These are phyloP conservation scores for Eremobia ochroleuca DNA, from an alignment of 2,888 invertebrate genomes.

Conservation along the genomic window DNA sequence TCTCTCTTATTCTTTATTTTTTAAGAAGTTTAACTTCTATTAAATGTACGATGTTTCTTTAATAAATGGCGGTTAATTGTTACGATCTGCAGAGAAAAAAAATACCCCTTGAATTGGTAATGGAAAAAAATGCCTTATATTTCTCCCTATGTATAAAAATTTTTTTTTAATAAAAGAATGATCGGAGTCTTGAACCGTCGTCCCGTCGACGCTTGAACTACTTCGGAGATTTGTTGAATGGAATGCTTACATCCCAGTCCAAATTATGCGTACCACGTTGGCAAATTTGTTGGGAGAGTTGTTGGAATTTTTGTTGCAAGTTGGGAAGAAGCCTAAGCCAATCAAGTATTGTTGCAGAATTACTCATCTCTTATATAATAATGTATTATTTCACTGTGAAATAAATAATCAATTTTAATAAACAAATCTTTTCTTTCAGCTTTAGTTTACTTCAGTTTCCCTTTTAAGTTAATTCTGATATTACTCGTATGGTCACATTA, in stretches of 20 bases:
- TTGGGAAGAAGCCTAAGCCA: neutral
- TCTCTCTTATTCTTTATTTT: neutral
- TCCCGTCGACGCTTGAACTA: neutral
- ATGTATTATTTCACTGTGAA: constrained; percentile 47
- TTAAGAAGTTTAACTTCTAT: neutral
- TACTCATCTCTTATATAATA: constrained; percentile 29
- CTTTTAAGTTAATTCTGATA: neutral
- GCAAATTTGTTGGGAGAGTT: neutral
- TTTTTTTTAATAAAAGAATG: neutral
- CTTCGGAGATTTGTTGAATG: neutral
- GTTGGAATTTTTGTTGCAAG: no score
- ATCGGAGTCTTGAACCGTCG: neutral
- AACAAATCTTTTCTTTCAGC: constrained; percentile 47
- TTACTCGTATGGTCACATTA: no score
- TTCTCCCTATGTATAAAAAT: neutral
- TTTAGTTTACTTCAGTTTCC: constrained; percentile 28
- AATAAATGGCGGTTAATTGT: neutral
- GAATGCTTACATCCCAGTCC: neutral
- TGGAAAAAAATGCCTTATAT: neutral
- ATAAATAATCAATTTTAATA: constrained; percentile 58
- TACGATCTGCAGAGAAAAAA: no score
- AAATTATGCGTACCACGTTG: neutral
- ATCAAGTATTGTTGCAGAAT: constrained; percentile 26
- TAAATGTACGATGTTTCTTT: neutral
- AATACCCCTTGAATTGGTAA: no score